A percentile compares a stretch with the other conserved stretches of the same genome.
phyloP scores from a whole-genome alignment of 2,888 invertebrate genomes.

The Coenonympha glycerion region DNA sequence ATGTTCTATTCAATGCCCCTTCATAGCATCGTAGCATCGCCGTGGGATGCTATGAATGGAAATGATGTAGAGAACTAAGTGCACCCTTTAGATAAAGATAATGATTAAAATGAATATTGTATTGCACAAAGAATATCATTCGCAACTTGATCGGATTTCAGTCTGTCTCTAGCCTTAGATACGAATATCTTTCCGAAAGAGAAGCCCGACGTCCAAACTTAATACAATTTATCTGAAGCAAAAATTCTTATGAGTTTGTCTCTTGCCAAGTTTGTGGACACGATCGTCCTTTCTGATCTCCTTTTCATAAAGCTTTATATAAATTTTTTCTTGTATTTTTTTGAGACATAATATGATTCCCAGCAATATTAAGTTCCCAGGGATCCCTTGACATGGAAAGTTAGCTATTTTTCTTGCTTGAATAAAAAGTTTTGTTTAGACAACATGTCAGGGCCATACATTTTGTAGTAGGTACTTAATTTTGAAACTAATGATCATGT shows the following conservation, averaged over 20 bases:
- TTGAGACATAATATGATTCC: conserved; percentile 33
- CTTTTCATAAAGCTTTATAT: conserved; percentile 36
- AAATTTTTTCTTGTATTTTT: conserved; percentile 44
- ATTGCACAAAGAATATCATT: too few relatives aligned
- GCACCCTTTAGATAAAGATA: too few relatives aligned
- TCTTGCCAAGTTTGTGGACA: conserved; percentile 35
- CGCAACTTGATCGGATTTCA: not conserved
- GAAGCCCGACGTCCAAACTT: conserved; percentile 30
- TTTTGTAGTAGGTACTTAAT: not conserved
- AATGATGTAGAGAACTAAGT: too few relatives aligned
- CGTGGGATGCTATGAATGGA: too few relatives aligned
- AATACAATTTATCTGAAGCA: conserved; percentile 41
- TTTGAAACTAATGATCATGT: not conserved
- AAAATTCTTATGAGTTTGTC: conserved; percentile 36
- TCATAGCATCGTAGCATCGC: too few relatives aligned
- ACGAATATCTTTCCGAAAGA: not conserved
- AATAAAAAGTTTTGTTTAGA: not conserved
- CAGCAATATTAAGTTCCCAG: conserved; percentile 22
- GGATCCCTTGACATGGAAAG: conserved; percentile 6
- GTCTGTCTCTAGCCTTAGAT: not conserved
- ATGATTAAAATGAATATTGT: too few relatives aligned
- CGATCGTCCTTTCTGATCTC: conserved; percentile 50
- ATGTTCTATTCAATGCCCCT: too few relatives aligned
- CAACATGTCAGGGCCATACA: not conserved
- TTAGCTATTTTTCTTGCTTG: conserved; percentile 4